Percentiles rank a stretch among this genome's conserved stretches.
These are phyloP conservation scores for Cyprinus carpio DNA, from an alignment of 2,113 vertebrate genomes.

Conservation along the genomic window DNA sequence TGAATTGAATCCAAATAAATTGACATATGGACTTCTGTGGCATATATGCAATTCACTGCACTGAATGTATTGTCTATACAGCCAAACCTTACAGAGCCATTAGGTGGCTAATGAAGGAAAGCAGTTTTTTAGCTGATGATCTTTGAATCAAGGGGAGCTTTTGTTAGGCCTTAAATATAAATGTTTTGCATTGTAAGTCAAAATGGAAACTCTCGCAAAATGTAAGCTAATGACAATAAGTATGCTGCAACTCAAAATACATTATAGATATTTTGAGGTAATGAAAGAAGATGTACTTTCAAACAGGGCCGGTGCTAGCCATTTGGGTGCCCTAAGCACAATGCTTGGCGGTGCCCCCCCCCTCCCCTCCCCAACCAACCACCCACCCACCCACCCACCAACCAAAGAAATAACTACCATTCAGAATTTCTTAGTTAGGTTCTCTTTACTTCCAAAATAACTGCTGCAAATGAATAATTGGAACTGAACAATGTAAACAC, in stretches of 20 bases:
- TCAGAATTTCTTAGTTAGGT: too few relatives aligned
- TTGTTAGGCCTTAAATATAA: not conserved
- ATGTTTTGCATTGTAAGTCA: not conserved
- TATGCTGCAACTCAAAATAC: not conserved
- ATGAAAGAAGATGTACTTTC: not conserved
- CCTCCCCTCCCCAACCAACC: too few relatives aligned
- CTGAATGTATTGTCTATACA: constrained; percentile 22
- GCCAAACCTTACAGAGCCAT: constrained; percentile 2
- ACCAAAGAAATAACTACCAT: too few relatives aligned
- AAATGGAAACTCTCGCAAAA: not conserved
- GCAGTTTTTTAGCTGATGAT: not conserved
- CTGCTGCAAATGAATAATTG: too few relatives aligned
- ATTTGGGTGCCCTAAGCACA: too few relatives aligned
- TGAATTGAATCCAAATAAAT: too few relatives aligned
- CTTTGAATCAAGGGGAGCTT: not conserved
- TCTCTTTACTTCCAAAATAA: too few relatives aligned
- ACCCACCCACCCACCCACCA: too few relatives aligned
- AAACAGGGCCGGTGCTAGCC: too few relatives aligned
- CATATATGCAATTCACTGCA: not conserved
- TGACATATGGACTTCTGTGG: not conserved
- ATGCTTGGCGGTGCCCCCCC: too few relatives aligned
- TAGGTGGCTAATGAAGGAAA: constrained; percentile 11
- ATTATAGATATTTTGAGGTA: constrained; percentile 8
- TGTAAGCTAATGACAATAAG: not conserved
- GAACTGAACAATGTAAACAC: too few relatives aligned